Conservation (phyloP, 2,888 invertebrate species). For the Lasioglossum pauxillum region DNA sequence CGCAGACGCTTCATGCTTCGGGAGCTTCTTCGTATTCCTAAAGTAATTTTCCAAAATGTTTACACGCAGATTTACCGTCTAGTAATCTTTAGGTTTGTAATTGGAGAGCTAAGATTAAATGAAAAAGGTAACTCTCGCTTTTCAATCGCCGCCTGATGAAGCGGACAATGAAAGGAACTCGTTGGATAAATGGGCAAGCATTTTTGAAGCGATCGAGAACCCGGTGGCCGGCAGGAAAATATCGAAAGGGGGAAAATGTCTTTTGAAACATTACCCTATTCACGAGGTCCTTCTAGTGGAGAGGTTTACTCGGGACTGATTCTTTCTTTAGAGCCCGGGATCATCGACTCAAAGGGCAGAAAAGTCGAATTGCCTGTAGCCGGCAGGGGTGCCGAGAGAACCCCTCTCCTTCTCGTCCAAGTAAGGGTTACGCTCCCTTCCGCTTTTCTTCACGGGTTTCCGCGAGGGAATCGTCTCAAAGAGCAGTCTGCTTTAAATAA, state of each 20-base stretch:
- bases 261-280: slow-evolving; percentile 53
- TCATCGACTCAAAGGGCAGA: slow-evolving; percentile 62
- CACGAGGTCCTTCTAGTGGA: slow-evolving; percentile 34
- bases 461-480: slow-evolving; percentile 44
- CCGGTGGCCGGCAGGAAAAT: neutral
- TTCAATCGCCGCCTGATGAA: neutral
- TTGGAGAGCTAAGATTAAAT: neutral
- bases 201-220: slow-evolving; percentile 51
- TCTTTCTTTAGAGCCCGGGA: slow-evolving; percentile 57
- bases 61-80: neutral
- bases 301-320: slow-evolving; percentile 57
- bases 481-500: slow-evolving; percentile 65
- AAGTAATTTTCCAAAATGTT: neutral
- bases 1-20: neutral
- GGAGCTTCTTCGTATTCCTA: neutral
- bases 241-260: slow-evolving; percentile 37
- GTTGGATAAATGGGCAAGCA: slow-evolving; percentile 34
- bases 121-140: neutral
- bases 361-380: slow-evolving; percentile 67
- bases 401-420: slow-evolving; percentile 45
- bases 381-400: neutral
- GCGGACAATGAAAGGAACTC: neutral
- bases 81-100: neutral
- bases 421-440: slow-evolving; percentile 47
- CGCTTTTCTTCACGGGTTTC: slow-evolving; percentile 31